These are phyloP conservation scores for Cryptocephalus primarius DNA, from an alignment of 2,888 invertebrate species.

Conservation along the genomic window DNA sequence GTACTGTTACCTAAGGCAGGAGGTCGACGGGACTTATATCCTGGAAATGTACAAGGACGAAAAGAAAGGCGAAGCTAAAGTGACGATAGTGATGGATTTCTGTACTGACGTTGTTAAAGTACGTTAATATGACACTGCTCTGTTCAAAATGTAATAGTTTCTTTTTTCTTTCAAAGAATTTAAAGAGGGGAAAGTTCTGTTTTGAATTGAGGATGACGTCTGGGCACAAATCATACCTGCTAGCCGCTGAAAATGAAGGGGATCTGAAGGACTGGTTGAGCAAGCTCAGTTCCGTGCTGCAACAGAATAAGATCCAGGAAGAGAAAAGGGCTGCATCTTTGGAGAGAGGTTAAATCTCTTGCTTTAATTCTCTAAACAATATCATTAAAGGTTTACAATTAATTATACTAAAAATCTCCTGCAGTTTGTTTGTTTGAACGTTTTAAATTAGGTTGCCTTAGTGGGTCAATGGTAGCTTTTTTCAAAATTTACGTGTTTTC, in stretches of 20 bases:
- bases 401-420: too few species aligned
- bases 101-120: conserved; percentile 82
- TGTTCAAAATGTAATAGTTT: too few species aligned
- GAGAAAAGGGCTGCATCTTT: conserved; percentile 60
- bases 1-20: conserved; percentile 81
- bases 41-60: conserved; percentile 90
- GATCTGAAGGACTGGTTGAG: conserved; percentile 77
- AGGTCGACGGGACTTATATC: conserved; percentile 84
- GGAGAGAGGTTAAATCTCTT: conserved; percentile 41
- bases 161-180: conserved; percentile 45
- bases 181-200: conserved; percentile 73
- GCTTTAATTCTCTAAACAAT: too few species aligned
- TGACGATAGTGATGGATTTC: conserved; percentile 88
- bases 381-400: too few species aligned
- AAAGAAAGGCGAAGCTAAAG: conserved; percentile 80
- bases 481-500: too few species aligned
- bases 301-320: conserved; percentile 71
- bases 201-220: conserved; percentile 83
- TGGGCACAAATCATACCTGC: conserved; percentile 73
- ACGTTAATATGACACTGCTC: conserved; percentile 12
- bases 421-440: too few species aligned
- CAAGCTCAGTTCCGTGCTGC: conserved; percentile 73
- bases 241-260: conserved; percentile 77
- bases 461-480: too few species aligned
- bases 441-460: too few species aligned